These are phyloP conservation scores for Pomacea maculata DNA, from an alignment of 1,140 invertebrate species.

Conservation along the genomic window DNA sequence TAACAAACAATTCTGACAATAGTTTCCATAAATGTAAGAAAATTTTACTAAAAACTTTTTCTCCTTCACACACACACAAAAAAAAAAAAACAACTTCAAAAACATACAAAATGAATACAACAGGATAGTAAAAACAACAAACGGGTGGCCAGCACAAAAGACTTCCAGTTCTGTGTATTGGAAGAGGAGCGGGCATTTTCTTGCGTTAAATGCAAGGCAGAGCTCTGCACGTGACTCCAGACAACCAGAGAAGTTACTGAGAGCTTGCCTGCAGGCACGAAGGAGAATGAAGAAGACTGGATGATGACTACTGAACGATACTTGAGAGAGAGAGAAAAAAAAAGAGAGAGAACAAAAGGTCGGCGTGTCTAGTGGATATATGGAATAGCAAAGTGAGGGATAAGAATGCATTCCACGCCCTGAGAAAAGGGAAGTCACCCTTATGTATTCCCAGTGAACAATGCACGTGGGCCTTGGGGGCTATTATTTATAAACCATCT, in stretches of 20 bases:
- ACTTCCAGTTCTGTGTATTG: neutral
- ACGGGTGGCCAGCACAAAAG: neutral
- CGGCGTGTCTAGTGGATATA: neutral
- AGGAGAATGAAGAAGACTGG: neutral
- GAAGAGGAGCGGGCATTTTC: neutral
- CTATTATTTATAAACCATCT: too few species aligned
- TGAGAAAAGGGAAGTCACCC: too few species aligned
- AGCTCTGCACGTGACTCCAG: neutral
- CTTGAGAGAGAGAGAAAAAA: neutral
- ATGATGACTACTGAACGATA: neutral
- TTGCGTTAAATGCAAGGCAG: too few species aligned
- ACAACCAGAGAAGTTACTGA: neutral
- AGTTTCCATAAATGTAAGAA: too few species aligned
- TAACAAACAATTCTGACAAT: too few species aligned
- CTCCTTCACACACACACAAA: too few species aligned
- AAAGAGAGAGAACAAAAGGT: neutral
- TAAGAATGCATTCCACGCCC: neutral
- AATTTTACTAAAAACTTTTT: too few species aligned
- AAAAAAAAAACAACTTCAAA: too few species aligned
- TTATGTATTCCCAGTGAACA: too few species aligned
- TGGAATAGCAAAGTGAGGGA: slow-evolving; percentile 6
- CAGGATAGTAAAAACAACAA: neutral
- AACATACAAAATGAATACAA: too few species aligned
- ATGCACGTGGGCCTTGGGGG: too few species aligned
- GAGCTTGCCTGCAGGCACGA: neutral